Conservation (phyloP, 2,888 invertebrate species). For the Odontocerum albicorne region DNA sequence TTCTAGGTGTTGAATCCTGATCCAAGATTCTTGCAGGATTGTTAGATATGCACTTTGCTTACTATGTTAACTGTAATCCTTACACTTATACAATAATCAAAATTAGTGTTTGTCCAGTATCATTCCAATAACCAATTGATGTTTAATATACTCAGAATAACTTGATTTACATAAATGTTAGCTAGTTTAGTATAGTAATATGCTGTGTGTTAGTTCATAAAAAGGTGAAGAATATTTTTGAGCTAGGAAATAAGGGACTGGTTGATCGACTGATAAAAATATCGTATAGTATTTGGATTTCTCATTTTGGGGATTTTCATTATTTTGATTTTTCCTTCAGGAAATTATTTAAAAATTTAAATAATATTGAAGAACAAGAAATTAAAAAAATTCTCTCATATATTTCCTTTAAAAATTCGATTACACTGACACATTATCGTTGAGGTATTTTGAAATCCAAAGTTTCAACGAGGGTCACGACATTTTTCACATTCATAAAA, state of each 20-base stretch:
- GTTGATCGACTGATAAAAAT: background rate
- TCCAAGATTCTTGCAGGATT: background rate
- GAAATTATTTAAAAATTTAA: too few relatives aligned
- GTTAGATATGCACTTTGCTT: slow-evolving; percentile 10
- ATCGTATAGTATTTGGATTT: too few relatives aligned
- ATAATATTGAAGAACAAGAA: too few relatives aligned
- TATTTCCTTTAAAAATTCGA: too few relatives aligned
- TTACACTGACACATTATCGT: too few relatives aligned
- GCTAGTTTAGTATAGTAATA: background rate
- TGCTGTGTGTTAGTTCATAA: slow-evolving; percentile 6
- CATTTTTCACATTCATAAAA: too few relatives aligned
- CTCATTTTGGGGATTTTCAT: background rate
- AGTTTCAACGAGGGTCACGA: too few relatives aligned
- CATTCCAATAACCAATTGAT: slow-evolving; percentile 1
- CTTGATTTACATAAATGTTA: slow-evolving; percentile 1
- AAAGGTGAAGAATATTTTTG: background rate
- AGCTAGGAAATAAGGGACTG: background rate
- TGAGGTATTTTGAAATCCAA: too few relatives aligned
- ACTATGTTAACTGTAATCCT: slow-evolving; percentile 11
- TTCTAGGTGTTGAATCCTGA: background rate
- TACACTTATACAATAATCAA: slow-evolving; percentile 5
- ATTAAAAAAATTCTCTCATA: too few relatives aligned
- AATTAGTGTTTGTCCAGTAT: slow-evolving; percentile 14
- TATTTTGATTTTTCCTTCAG: too few relatives aligned
- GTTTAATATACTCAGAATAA: slow-evolving; percentile 1